Evolutionary conservation across 2,113 vertebrate species (phyloP).

Genomic region (Ammodramus savannarum): DNA sequence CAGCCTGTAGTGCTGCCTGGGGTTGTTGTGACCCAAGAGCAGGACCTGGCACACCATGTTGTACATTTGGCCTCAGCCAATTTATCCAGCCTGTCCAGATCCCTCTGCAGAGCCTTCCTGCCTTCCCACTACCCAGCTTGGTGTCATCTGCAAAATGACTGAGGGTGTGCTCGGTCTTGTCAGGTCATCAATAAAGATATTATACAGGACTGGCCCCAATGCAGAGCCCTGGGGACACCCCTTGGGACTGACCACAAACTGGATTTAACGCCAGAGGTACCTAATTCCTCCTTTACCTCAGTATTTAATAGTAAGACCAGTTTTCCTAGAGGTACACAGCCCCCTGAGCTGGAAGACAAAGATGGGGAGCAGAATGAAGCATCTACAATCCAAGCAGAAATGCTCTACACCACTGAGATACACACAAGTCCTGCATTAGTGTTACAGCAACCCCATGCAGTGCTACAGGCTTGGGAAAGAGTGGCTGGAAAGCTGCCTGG

Average conservation of each 20-base stretch:
- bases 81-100: not conserved
- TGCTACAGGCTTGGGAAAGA: not conserved
- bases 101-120: not conserved
- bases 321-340: not conserved
- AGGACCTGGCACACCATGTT: not conserved
- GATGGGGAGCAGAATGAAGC: not conserved
- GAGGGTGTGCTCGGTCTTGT: rapidly evolving
- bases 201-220: not conserved
- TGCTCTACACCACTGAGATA: not conserved
- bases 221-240: not conserved
- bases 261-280: not conserved
- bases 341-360: not conserved
- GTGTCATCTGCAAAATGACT: not conserved
- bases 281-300: not conserved
- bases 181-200: not conserved
- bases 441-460: not conserved
- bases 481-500: not conserved
- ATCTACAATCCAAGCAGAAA: not conserved
- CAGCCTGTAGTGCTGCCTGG: not conserved
- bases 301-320: not conserved
- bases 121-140: too few species aligned
- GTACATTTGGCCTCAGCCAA: not conserved
- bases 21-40: not conserved
- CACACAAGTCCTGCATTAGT: not conserved
- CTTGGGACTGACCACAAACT: not conserved